phyloP scores from a whole-genome alignment of 2,888 invertebrate genomes.

The Acanthosepion esculentum region DNA sequence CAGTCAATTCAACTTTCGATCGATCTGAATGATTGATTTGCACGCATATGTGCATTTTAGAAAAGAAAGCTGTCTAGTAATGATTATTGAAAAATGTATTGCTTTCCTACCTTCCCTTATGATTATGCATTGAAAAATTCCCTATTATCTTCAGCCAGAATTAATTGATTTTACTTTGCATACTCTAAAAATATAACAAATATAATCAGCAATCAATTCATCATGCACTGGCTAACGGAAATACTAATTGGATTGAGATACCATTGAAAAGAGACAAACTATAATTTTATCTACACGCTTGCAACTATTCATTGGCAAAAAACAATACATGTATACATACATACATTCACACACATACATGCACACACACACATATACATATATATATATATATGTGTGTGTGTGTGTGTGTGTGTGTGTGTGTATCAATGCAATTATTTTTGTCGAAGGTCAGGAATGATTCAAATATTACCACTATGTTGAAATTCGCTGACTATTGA shows the following conservation, averaged over 20 bases:
- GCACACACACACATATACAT: too few species aligned
- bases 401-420: too few species aligned
- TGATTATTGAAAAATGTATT: neutral
- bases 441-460: too few species aligned
- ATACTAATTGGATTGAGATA: neutral
- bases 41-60: neutral
- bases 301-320: neutral
- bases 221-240: neutral
- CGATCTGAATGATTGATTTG: neutral
- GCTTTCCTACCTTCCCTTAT: neutral
- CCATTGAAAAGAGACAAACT: neutral
- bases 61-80: neutral
- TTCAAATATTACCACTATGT: too few species aligned
- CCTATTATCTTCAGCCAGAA: neutral
- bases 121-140: neutral
- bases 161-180: neutral
- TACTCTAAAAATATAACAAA: neutral
- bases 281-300: neutral
- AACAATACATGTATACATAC: too few species aligned
- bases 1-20: neutral
- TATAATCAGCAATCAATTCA: neutral
- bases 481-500: too few species aligned
- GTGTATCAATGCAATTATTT: too few species aligned
- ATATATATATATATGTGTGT: too few species aligned
- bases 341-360: too few species aligned